Evolutionary conservation across 2,797 vertebrate species (phyloP), one percentile per base, ranked within the genome.

Genomic region (Enteromius anoplus): DNA sequence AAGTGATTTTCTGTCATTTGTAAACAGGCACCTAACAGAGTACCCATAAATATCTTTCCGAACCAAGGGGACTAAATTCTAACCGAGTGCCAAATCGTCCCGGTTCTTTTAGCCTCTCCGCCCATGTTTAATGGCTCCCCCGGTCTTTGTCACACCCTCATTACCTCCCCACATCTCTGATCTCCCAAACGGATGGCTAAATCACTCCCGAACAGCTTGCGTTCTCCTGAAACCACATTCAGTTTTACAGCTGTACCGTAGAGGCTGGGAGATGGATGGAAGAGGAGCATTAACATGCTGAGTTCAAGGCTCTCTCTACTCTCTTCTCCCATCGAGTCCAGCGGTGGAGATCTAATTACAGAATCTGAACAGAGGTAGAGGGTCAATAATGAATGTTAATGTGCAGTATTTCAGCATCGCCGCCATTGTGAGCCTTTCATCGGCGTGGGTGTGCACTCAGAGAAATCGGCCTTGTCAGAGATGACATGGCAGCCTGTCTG

Each of bases 351-450:
- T 86, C 73, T 87, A 85, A 88, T 88, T 86, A 87, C 82, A 69
- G 84, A 88, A 82, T 78, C 80, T 82, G 73, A 82, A 55, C 26
- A 72, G 78, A 75, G 68, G 75, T 84, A 80, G 47, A 75, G 83
- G 80, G 70, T 68, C 71, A 66, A 86, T 85, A 81, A 85, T 84
- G 66, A 84, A 85, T 86, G 83, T 82, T 86, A 86, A 86, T 85
- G 79, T 84, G 83, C 70, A 76, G 80, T 83, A 82, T 78, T 85
- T 87, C 58, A 77, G 60, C 60, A 49, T n/a, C 40, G 14, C 64
- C 14, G 6, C 68, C 65, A 77, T 81, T 15, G 53, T 78, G 55
- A 94, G 92, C 91, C 89, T 89, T 81, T 87, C 47, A 78, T 89
- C 84, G 85, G 37, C 14, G 62, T 83, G 68, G 58, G 84, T 55